A percentile compares a stretch with the other conserved stretches of the same genome.
phyloP scores from a whole-genome alignment of 2,113 vertebrate genomes.

The Gallinago undulata region DNA sequence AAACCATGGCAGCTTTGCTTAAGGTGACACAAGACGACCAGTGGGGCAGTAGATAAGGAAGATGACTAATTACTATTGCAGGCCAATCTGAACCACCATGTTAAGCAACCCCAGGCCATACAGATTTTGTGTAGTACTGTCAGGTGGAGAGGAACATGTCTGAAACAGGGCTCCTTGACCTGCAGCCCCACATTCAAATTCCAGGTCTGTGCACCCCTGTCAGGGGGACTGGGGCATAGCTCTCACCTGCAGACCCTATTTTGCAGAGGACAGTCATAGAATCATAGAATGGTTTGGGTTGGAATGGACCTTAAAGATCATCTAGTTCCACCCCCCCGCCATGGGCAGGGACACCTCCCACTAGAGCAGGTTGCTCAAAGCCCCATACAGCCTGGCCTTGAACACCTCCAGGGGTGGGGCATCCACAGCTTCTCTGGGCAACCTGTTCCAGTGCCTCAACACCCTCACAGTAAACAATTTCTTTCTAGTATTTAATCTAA shows the following conservation, averaged over 20 bases:
- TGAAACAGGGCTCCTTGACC: not conserved
- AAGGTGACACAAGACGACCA: not conserved
- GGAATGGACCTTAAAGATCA: too few relatives aligned
- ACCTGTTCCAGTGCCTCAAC: too few relatives aligned
- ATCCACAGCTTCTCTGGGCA: too few relatives aligned
- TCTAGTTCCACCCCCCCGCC: too few relatives aligned
- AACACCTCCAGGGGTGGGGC: too few relatives aligned
- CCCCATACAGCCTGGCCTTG: too few relatives aligned
- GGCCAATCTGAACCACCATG: not conserved
- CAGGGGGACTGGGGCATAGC: accelerated
- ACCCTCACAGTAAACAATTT: too few relatives aligned
- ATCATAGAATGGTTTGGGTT: too few relatives aligned
- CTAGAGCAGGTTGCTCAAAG: too few relatives aligned
- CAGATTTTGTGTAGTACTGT: not conserved
- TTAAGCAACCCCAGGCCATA: not conserved
- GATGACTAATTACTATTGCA: not conserved
- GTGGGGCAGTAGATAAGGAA: not conserved
- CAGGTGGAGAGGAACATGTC: not conserved
- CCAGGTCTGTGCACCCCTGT: not conserved
- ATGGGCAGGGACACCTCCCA: too few relatives aligned
- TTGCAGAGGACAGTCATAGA: not conserved
- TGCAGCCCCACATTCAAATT: not conserved
- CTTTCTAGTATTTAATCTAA: too few relatives aligned
- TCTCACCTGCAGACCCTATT: not conserved
- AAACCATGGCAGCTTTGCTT: not conserved